These are phyloP conservation scores for Theonella swinhoei DNA, from an alignment of 37 sponge, comb jelly and placozoan genomes.

Conservation along the genomic window DNA sequence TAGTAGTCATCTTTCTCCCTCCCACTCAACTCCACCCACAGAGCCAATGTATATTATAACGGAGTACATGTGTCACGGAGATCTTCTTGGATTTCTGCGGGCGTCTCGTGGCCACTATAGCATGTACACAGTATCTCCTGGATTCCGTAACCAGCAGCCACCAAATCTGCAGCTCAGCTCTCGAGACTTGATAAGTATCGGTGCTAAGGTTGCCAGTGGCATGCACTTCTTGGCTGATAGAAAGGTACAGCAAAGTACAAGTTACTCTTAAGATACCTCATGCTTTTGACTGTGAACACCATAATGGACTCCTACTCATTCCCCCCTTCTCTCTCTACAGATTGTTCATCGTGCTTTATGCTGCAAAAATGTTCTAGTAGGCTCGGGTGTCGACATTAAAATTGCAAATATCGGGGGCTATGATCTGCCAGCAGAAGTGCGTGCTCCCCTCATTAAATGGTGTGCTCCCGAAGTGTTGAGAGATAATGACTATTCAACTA, in stretches of 20 bases:
- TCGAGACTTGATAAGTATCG: constrained; percentile 64
- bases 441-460: constrained; percentile 50
- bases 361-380: constrained; percentile 74
- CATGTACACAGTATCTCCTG: constrained; percentile 67
- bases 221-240: constrained; percentile 72
- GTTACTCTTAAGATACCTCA: not conserved
- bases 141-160: constrained; percentile 26
- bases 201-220: constrained; percentile 65
- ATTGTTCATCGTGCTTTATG: constrained; percentile 72
- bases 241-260: constrained; percentile 32
- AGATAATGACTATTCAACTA: constrained; percentile 40
- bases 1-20: not conserved
- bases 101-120: constrained; percentile 50
- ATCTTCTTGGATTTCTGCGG: constrained; percentile 79
- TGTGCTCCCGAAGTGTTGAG: constrained; percentile 67
- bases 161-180: constrained; percentile 49
- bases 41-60: constrained; percentile 63
- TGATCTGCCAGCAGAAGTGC: constrained; percentile 17
- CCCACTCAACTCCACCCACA: not conserved
- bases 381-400: constrained; percentile 69
- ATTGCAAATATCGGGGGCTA: constrained; percentile 65
- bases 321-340: constrained; percentile 4
- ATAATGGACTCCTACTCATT: not conserved
- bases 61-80: constrained; percentile 86
- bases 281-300: not conserved